Conservation (phyloP, 2,888 invertebrate species). For the Philonicus albiceps region DNA sequence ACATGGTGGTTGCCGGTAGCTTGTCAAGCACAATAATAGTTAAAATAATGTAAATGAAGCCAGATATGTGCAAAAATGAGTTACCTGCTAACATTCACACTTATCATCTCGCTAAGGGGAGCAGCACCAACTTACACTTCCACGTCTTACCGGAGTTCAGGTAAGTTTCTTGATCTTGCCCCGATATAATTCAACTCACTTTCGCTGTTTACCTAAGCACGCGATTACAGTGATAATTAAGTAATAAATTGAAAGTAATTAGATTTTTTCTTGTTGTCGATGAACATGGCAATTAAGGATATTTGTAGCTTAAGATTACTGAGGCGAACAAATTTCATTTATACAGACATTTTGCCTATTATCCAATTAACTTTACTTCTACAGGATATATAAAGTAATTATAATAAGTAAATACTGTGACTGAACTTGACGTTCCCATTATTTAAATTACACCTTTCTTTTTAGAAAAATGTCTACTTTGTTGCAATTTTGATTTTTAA, state of each 20-base stretch:
- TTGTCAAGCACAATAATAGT: neutral
- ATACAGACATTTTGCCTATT: neutral
- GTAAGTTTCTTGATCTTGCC: constrained; percentile 6
- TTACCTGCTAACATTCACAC: constrained; percentile 47
- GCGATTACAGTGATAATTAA: constrained; percentile 10
- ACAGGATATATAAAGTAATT: neutral
- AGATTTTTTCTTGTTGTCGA: neutral
- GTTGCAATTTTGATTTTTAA: neutral
- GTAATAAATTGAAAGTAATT: constrained; percentile 5
- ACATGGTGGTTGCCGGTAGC: neutral
- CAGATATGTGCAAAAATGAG: constrained; percentile 44
- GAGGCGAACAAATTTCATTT: neutral
- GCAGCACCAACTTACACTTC: neutral
- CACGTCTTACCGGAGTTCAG: constrained; percentile 7
- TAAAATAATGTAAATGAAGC: constrained; percentile 2
- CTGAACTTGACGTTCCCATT: neutral
- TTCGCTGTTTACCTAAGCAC: neutral
- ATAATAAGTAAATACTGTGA: neutral
- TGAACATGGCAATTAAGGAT: neutral
- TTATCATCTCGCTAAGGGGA: constrained; percentile 47
- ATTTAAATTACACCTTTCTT: neutral
- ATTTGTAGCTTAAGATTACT: neutral
- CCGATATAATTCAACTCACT: neutral
- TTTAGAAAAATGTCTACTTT: neutral
- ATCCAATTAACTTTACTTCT: neutral